Conservation (phyloP, 2,797 vertebrate genomes). For the Alosa sapidissima region DNA sequence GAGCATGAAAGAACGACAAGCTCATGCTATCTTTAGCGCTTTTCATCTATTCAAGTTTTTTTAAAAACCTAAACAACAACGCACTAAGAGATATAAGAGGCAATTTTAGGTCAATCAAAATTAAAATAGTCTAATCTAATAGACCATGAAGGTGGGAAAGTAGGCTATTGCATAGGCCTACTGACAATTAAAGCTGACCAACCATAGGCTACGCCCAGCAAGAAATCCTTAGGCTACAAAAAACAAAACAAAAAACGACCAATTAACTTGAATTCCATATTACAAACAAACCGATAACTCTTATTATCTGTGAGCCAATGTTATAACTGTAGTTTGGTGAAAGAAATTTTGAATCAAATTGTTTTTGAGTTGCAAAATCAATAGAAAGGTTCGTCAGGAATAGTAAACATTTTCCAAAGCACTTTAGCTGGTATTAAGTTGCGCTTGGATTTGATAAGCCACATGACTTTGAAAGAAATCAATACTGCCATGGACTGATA, state of each 20-base stretch:
- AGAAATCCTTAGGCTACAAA: neutral
- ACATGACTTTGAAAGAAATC: slow-evolving; percentile 44
- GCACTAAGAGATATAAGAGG: too few species aligned
- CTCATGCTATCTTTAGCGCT: neutral
- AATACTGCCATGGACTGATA: slow-evolving; percentile 30
- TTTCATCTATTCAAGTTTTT: neutral
- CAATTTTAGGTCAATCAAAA: neutral
- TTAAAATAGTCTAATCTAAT: neutral
- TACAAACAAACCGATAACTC: too few species aligned
- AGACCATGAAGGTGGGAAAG: neutral
- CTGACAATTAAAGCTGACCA: neutral
- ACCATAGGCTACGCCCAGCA: neutral
- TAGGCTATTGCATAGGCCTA: neutral
- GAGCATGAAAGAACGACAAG: neutral
- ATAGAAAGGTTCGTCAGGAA: neutral
- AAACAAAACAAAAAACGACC: neutral
- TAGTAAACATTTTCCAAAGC: slow-evolving; percentile 12
- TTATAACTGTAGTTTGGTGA: neutral
- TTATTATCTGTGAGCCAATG: neutral
- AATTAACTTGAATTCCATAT: too few species aligned
- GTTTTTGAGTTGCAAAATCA: neutral
- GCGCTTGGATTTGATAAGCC: slow-evolving; percentile 8
- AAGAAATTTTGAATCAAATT: neutral
- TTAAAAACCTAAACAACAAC: neutral
- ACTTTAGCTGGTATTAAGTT: slow-evolving; percentile 34